phyloP scores from a whole-genome alignment of 53 echinoderm and acorn worm genomes.

The Crossaster papposus region DNA sequence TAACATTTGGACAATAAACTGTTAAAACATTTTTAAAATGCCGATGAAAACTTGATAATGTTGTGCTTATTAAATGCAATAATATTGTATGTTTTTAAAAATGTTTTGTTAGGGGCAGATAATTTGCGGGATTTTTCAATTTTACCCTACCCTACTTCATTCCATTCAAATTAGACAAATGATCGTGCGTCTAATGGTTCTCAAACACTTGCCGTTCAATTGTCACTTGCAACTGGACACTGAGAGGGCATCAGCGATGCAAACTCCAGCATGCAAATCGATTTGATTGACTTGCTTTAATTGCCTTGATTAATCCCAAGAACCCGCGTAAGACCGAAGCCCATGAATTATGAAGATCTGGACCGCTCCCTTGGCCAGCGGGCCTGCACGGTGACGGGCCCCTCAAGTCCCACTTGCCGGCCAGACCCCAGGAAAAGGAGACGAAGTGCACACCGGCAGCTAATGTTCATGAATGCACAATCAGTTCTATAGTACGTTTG shows the following conservation, averaged over 20 bases:
- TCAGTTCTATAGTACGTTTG: background rate
- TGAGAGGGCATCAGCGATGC: background rate
- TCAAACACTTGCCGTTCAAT: background rate
- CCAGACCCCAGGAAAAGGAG: slow-evolving; percentile 2
- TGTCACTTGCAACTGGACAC: background rate
- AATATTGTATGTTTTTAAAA: too few relatives aligned
- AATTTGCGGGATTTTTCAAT: too few relatives aligned
- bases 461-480: slow-evolving; percentile 27
- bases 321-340: background rate
- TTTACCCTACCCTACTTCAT: background rate
- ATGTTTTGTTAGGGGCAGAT: too few relatives aligned
- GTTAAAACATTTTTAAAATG: too few relatives aligned
- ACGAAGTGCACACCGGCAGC: slow-evolving; percentile 25
- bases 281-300: slow-evolving; percentile 26
- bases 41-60: too few relatives aligned
- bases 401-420: slow-evolving; percentile 47
- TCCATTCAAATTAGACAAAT: background rate
- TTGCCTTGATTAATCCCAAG: background rate
- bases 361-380: slow-evolving; percentile 9
- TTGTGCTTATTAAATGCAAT: too few relatives aligned
- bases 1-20: too few relatives aligned
- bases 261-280: slow-evolving; percentile 7
- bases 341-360: slow-evolving; percentile 23
- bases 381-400: slow-evolving; percentile 7
- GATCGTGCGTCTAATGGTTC: background rate